These are phyloP conservation scores for Ochotona princeps DNA, from an alignment of 2,113 vertebrate species.

Conservation along the genomic window DNA sequence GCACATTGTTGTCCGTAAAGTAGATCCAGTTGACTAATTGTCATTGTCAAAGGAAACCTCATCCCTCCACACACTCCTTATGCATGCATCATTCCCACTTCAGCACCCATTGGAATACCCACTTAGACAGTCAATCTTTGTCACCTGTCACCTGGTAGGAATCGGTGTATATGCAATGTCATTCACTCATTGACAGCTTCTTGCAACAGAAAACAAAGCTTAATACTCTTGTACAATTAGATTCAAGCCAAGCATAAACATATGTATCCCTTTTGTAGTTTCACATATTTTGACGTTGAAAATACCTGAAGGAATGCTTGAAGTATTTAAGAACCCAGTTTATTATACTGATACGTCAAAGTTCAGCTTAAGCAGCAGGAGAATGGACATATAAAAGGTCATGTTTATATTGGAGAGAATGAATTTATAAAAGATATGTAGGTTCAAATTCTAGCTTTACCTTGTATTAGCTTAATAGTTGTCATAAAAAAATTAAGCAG, in stretches of 20 bases:
- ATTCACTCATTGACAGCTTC: conserved; percentile 56
- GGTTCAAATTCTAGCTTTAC: background rate
- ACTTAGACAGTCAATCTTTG: conserved; percentile 50
- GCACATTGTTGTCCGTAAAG: background rate
- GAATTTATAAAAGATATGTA: background rate
- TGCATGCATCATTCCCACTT: background rate
- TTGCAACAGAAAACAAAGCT: conserved; percentile 65
- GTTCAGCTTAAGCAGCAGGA: fast-evolving
- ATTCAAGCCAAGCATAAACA: background rate
- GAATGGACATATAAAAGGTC: background rate
- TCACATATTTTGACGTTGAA: background rate
- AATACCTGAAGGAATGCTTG: background rate
- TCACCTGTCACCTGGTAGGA: conserved; percentile 62
- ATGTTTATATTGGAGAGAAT: background rate
- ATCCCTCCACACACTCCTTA: background rate
- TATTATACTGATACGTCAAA: fast-evolving
- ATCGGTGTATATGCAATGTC: conserved; percentile 55
- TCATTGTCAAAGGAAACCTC: background rate
- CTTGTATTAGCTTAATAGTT: background rate
- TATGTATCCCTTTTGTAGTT: background rate
- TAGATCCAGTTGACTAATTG: background rate
- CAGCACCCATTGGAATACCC: background rate
- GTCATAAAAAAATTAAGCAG: background rate
- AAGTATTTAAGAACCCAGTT: fast-evolving
- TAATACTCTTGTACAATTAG: conserved; percentile 21